Base-by-base conservation (phyloP, 2,797 vertebrate genomes). In the Ciconia nigra region DNA sequence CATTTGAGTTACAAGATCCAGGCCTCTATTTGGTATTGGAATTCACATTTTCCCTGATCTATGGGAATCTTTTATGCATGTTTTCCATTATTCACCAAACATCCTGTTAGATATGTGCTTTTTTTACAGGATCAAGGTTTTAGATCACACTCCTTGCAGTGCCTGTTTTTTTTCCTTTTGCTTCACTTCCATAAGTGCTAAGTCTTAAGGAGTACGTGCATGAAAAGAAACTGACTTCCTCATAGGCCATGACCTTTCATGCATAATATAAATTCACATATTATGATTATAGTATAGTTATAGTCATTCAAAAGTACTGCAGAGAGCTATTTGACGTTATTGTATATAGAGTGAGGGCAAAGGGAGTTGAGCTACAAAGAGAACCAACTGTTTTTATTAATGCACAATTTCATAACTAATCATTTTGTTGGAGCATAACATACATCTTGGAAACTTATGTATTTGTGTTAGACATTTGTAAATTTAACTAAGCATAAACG, bases 381-480 rank as follows among this genome's bases (percentile, higher is more conserved):
- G 88, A 95, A 91, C 62, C 90, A 91, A 95, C 85, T 96, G 96
- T 96, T 97, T 97, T 95, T 93, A 90, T 96, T 96, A 95, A 96
- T 96, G 95, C 88, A 87, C 91, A 92, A 94, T 97, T 97, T 97
- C 93, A 84, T 94, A 96, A 96, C 90, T 83, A 91, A 93, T 91
- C 70, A 11, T 71, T 90, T 81, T 71, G 55, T 57, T 86, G 83
- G 92, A 92, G 70, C 67, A 33, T 94, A 93, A 94, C 86, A 84
- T 86, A 95, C 63, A 78, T 94, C 95, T 93, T 89, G 82, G 74
- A 85, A 83, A 72, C 63, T 85, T 82, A 97, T 74, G 31, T 94
- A 92, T 97, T 97, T 96, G 79, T 89, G 71, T 96, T 97, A 96
- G 93, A 81, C 93, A 5, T 96, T 91, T 91, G 77, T 90, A 94